Conservation (phyloP, 2,113 vertebrate genomes). For the Hydrolagus affinis region DNA sequence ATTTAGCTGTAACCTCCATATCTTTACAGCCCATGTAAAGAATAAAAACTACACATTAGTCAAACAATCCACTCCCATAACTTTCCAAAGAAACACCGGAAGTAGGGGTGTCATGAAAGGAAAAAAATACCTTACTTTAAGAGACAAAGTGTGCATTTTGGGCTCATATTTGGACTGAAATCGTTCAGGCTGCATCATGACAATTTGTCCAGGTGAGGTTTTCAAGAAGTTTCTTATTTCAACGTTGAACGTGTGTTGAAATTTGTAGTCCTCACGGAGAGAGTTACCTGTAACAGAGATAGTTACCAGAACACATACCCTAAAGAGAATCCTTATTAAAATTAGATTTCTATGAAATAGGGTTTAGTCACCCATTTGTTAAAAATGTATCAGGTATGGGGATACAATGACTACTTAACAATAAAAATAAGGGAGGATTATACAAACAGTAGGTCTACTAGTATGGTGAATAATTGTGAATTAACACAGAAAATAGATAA, state of each 20-base stretch:
- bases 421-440: too few species aligned
- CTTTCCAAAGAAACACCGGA: too few species aligned
- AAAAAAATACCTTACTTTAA: conserved; percentile 58
- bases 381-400: neutral
- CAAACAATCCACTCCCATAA: too few species aligned
- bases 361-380: neutral
- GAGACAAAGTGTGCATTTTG: conserved; percentile 53
- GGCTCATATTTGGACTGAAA: conserved; percentile 81
- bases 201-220: conserved; percentile 62
- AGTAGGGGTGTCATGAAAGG: neutral
- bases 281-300: conserved; percentile 61
- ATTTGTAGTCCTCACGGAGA: conserved; percentile 84
- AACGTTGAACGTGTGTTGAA: conserved; percentile 75
- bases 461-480: too few species aligned
- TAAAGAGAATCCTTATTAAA: neutral
- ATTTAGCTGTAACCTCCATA: too few species aligned
- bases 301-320: neutral
- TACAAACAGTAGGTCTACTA: too few species aligned
- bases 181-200: conserved; percentile 80
- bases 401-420: too few species aligned
- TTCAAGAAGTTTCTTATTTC: conserved; percentile 76
- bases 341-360: neutral
- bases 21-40: too few species aligned
- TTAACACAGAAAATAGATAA: too few species aligned
- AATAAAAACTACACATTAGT: too few species aligned